phyloP scores from a whole-genome alignment of 1,140 invertebrate genomes.

The Drosophila oshimai region DNA sequence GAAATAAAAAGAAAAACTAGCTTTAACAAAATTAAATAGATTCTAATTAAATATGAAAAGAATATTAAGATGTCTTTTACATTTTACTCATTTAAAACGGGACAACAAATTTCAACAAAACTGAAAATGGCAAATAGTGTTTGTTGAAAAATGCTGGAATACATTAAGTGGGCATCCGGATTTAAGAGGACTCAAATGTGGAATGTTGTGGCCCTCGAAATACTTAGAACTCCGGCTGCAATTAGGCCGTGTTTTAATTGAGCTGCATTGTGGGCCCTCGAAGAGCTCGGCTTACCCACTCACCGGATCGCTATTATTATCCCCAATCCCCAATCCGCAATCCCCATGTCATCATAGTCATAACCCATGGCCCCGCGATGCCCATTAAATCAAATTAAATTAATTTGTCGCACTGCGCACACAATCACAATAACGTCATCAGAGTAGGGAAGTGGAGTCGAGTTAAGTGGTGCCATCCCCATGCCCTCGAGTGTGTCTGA shows the following conservation, averaged over 20 bases:
- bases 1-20: too few relatives aligned
- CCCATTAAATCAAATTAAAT: constrained; percentile 72
- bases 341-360: too few relatives aligned
- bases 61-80: too few relatives aligned
- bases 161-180: not conserved
- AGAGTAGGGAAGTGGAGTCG: too few relatives aligned
- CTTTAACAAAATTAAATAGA: too few relatives aligned
- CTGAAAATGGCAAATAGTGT: not conserved
- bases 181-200: not conserved
- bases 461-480: not conserved
- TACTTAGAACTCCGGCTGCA: not conserved
- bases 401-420: constrained; percentile 71
- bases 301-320: not conserved
- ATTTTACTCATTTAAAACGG: too few relatives aligned
- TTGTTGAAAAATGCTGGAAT: not conserved
- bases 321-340: too few relatives aligned
- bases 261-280: not conserved
- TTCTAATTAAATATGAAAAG: too few relatives aligned
- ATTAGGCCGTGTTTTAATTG: constrained; percentile 10
- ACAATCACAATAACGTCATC: constrained; percentile 75
- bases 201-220: not conserved
- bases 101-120: too few relatives aligned
- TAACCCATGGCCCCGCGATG: constrained; percentile 9
- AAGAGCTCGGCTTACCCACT: not conserved
- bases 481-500: constrained; percentile 50